A percentile compares a stretch with the other conserved stretches of the same genome.
phyloP scores from a whole-genome alignment of 2,888 invertebrate genomes.

The Diaphora mendica region DNA sequence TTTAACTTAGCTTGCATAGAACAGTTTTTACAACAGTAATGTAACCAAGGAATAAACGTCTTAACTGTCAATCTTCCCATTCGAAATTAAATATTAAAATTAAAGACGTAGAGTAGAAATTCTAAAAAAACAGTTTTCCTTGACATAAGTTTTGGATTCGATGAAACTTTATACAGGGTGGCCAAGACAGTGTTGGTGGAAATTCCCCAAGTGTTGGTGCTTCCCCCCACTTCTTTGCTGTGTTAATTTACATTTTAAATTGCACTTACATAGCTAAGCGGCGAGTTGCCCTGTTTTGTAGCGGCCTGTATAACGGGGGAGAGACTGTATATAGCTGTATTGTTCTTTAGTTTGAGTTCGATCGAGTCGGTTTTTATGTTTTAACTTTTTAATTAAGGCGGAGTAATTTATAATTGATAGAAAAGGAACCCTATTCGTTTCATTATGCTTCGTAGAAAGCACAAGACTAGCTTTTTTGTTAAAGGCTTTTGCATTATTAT shows the following conservation, averaged over 20 bases:
- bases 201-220: conserved; percentile 69
- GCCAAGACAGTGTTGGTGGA: conserved; percentile 78
- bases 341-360: conserved; percentile 38
- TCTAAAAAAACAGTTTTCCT: conserved; percentile 10
- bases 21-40: conserved; percentile 51
- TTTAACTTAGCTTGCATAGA: conserved; percentile 42
- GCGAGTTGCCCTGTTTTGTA: conserved; percentile 81
- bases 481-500: background rate
- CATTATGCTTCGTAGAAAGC: background rate
- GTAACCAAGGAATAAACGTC: conserved; percentile 8
- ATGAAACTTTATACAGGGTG: conserved; percentile 59
- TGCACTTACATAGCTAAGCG: conserved; percentile 85
- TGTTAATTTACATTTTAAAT: conserved; percentile 88
- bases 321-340: conserved; percentile 26
- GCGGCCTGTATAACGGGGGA: conserved; percentile 63
- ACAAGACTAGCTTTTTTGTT: background rate
- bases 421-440: background rate
- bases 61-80: background rate
- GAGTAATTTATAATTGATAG: background rate
- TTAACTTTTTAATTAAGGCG: conserved; percentile 15
- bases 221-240: conserved; percentile 82
- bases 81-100: conserved; percentile 17
- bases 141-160: conserved; percentile 30
- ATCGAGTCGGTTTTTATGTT: conserved; percentile 43
- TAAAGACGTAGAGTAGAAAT: background rate